Evolutionary conservation across 2,797 vertebrate species (phyloP).

Genomic region (Dromococcyx pavoninus): DNA sequence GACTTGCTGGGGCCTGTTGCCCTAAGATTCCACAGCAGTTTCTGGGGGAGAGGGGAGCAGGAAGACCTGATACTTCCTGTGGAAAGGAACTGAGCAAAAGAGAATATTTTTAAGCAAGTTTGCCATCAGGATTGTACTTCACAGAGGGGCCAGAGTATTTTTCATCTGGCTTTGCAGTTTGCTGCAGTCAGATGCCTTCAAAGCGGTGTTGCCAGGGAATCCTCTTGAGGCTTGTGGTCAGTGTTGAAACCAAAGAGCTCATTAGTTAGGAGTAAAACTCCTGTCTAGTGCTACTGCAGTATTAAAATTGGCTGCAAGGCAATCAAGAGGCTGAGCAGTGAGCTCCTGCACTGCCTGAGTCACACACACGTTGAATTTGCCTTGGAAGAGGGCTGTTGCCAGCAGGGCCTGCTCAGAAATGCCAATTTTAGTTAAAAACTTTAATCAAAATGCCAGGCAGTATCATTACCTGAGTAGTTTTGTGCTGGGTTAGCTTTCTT

Average conservation of each 20-base stretch:
- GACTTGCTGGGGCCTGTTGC: background rate
- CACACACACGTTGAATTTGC: background rate
- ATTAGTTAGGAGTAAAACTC: background rate
- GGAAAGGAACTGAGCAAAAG: background rate
- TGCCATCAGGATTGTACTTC: background rate
- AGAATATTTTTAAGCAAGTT: background rate
- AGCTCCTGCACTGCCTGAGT: background rate
- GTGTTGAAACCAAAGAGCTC: background rate
- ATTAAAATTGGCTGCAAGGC: background rate
- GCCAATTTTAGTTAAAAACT: constrained; percentile 21
- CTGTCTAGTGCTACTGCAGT: background rate
- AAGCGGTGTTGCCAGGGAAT: background rate
- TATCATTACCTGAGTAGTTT: background rate
- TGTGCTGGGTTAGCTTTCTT: background rate
- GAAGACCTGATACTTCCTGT: background rate
- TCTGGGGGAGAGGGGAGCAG: background rate
- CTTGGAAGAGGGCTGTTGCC: background rate
- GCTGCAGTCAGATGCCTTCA: background rate
- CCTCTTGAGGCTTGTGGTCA: background rate
- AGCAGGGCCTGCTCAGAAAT: constrained; percentile 17
- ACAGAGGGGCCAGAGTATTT: background rate
- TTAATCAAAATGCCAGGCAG: background rate
- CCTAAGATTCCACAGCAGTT: background rate
- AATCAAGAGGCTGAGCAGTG: background rate
- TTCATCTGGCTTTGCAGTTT: background rate